phyloP scores from a whole-genome alignment of 1,140 invertebrate genomes.

The Drosophila ogumai region DNA sequence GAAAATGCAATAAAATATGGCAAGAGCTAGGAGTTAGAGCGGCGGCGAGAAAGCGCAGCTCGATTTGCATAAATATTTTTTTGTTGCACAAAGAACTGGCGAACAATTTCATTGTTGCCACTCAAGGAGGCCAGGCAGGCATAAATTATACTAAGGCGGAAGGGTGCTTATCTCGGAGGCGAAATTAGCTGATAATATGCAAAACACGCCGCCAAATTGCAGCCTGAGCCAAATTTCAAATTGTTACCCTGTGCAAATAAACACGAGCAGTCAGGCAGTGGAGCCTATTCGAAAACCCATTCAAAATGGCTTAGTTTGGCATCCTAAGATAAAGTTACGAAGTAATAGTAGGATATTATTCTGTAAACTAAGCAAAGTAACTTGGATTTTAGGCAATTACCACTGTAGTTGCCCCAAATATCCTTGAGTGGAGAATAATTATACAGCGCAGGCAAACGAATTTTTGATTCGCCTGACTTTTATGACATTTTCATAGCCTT shows the following conservation, averaged over 20 bases:
- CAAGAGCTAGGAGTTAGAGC: constrained; percentile 23
- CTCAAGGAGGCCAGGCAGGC: constrained; percentile 27
- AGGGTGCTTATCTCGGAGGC: constrained; percentile 70
- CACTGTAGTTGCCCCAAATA: constrained; percentile 34
- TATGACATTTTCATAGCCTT: constrained; percentile 29
- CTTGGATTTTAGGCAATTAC: neutral
- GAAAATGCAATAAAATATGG: constrained; percentile 81
- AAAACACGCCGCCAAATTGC: constrained; percentile 80
- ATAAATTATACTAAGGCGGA: constrained; percentile 74
- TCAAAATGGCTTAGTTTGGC: neutral
- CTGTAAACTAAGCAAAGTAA: too few relatives aligned
- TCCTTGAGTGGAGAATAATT: constrained; percentile 26
- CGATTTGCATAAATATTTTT: constrained; percentile 79
- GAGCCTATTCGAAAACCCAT: constrained; percentile 14
- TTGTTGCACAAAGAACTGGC: constrained; percentile 63
- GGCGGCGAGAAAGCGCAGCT: constrained; percentile 42
- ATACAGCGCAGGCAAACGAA: neutral
- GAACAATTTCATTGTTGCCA: constrained; percentile 54
- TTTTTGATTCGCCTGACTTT: constrained; percentile 25
- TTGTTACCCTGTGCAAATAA: constrained; percentile 68
- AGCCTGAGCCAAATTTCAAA: constrained; percentile 76
- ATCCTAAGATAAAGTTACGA: neutral
- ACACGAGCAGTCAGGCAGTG: constrained; percentile 34
- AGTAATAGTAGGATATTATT: neutral
- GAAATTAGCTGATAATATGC: constrained; percentile 82